Percentiles rank a stretch among this genome's conserved stretches.
Evolutionary conservation across 2,797 vertebrate species (phyloP).

Genomic region (Chloroceryle amazona): DNA sequence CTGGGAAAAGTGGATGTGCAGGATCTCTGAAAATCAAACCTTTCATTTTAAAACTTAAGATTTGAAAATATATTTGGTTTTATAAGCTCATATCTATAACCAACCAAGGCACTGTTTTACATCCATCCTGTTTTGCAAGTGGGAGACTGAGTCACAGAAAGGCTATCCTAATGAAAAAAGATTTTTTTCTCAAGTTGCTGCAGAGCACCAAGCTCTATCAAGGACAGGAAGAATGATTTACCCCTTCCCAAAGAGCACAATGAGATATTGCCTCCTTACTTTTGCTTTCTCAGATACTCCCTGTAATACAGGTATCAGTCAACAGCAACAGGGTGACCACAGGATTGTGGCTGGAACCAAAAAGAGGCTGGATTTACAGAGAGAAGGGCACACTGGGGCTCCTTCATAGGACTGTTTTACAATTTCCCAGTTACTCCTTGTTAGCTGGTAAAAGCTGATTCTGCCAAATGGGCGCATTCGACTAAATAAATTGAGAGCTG

Average conservation of each 20-base stretch:
- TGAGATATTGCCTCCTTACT: rapidly evolving
- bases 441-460: not conserved
- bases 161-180: not conserved
- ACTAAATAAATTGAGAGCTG: not conserved
- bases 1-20: not conserved
- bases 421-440: not conserved
- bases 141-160: not conserved
- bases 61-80: not conserved
- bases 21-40: not conserved
- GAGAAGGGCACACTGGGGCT: not conserved
- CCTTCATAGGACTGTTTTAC: not conserved
- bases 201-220: not conserved
- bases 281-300: not conserved
- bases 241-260: not conserved
- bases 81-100: not conserved
- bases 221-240: not conserved
- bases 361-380: not conserved
- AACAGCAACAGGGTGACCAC: not conserved
- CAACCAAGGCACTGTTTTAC: not conserved
- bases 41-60: not conserved
- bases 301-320: not conserved
- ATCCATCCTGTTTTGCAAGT: not conserved
- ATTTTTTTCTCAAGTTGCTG: not conserved
- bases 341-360: not conserved
- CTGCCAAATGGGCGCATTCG: not conserved